phyloP scores from a whole-genome alignment of 2,888 invertebrate species.

The Notodonta dromedarius region DNA sequence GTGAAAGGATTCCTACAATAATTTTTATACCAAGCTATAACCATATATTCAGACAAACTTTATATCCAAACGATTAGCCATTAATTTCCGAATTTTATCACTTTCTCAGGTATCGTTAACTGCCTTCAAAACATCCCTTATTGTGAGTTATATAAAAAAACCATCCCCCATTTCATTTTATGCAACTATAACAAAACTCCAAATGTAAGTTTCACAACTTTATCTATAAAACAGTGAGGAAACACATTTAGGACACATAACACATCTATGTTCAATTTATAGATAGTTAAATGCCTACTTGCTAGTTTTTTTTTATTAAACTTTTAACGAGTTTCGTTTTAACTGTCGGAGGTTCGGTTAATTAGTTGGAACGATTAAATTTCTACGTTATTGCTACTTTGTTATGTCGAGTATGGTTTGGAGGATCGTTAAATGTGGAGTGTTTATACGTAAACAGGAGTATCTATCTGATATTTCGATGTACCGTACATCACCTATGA shows the following conservation, averaged over 20 bases:
- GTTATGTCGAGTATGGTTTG: slow-evolving; percentile 19
- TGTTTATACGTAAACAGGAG: slow-evolving; percentile 1
- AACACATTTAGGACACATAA: slow-evolving; percentile 7
- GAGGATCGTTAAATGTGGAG: slow-evolving; percentile 2
- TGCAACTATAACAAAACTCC: slow-evolving; percentile 7
- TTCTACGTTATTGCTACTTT: slow-evolving; percentile 51
- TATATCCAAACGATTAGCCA: not conserved
- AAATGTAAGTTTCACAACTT: slow-evolving; percentile 20
- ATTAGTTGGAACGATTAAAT: slow-evolving; percentile 72
- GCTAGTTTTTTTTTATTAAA: slow-evolving; percentile 50
- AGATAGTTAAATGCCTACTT: slow-evolving; percentile 50
- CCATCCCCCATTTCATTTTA: slow-evolving; percentile 5
- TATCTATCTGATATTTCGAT: not conserved
- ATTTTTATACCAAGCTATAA: no score
- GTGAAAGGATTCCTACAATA: no score
- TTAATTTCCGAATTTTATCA: slow-evolving; percentile 4
- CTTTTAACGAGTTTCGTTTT: slow-evolving; percentile 72
- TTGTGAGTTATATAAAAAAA: not conserved
- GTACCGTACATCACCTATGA: not conserved
- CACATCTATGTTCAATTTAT: slow-evolving; percentile 58
- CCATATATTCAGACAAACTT: not conserved
- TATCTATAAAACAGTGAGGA: slow-evolving; percentile 27
- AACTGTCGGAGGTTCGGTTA: slow-evolving; percentile 65
- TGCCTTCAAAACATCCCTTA: not conserved
- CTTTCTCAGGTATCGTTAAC: slow-evolving; percentile 2